These are phyloP conservation scores for Halichondria panicea DNA, from an alignment of 37 sponge, comb jelly and placozoan genomes.

Conservation along the genomic window DNA sequence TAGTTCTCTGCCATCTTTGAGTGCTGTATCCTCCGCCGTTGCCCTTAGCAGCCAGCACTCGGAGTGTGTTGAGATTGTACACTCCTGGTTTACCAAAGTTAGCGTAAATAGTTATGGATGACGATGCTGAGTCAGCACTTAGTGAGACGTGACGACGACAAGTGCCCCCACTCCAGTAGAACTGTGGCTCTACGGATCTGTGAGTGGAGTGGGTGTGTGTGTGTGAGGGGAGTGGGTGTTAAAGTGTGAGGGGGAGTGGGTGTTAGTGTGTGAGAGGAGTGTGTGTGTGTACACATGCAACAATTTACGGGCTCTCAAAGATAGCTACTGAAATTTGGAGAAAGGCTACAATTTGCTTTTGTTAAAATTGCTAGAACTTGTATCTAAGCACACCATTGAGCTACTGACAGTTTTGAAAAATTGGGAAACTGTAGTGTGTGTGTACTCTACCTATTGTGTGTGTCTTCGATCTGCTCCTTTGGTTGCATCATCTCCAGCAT, in stretches of 20 bases:
- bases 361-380: not conserved
- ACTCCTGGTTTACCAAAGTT: slow-evolving; percentile 49
- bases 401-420: not conserved
- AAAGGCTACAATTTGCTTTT: not conserved
- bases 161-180: slow-evolving; percentile 48
- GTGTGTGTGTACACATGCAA: not conserved
- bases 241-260: not conserved
- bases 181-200: slow-evolving; percentile 11
- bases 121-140: slow-evolving; percentile 25
- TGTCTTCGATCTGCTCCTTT: not conserved
- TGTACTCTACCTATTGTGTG: not conserved
- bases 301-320: not conserved
- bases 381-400: not conserved
- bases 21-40: slow-evolving; percentile 3
- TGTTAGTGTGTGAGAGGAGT: not conserved
- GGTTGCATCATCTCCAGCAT: slow-evolving; percentile 23
- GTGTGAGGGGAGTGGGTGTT: slow-evolving; percentile 2
- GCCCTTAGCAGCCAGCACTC: slow-evolving; percentile 15
- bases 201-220: not conserved
- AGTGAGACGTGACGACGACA: slow-evolving; percentile 11
- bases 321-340: not conserved
- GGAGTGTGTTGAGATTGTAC: slow-evolving; percentile 44
- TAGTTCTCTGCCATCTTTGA: slow-evolving; percentile 56
- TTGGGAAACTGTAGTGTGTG: no score
- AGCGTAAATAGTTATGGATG: slow-evolving; percentile 27